Evolutionary conservation across 2,797 vertebrate genomes (phyloP).

Genomic region (Spatula versicolor): DNA sequence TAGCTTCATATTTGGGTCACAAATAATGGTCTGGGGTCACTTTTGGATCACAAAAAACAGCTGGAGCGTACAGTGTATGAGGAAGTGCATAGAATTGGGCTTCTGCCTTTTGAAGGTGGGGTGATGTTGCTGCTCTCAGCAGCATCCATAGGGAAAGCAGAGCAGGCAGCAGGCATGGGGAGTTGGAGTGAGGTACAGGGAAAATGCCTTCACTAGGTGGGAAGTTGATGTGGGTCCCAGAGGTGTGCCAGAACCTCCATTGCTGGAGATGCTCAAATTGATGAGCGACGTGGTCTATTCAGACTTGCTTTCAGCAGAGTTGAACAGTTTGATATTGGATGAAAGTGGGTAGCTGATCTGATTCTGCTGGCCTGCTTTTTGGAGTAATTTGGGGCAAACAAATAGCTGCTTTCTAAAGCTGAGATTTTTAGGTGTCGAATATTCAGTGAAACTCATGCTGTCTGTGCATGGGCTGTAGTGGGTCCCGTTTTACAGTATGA

Average conservation of each 20-base stretch:
- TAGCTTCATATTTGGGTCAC: neutral
- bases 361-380: neutral
- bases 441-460: accelerated
- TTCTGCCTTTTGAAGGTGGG: neutral
- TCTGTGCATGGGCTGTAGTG: accelerated
- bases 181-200: neutral
- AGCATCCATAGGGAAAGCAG: neutral
- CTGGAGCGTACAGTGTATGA: neutral
- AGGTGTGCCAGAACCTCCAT: neutral
- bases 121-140: neutral
- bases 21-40: accelerated
- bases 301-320: neutral
- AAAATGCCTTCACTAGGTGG: neutral
- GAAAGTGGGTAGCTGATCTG: neutral
- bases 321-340: neutral
- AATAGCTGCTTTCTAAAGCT: neutral
- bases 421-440: neutral
- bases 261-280: accelerated
- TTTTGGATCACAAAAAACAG: neutral
- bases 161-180: neutral
- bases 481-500: accelerated
- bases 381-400: neutral
- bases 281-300: neutral
- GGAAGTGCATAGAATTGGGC: neutral
- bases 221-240: neutral